Conservation (phyloP, 2,113 vertebrate genomes). For the Bombycilla garrulus region DNA sequence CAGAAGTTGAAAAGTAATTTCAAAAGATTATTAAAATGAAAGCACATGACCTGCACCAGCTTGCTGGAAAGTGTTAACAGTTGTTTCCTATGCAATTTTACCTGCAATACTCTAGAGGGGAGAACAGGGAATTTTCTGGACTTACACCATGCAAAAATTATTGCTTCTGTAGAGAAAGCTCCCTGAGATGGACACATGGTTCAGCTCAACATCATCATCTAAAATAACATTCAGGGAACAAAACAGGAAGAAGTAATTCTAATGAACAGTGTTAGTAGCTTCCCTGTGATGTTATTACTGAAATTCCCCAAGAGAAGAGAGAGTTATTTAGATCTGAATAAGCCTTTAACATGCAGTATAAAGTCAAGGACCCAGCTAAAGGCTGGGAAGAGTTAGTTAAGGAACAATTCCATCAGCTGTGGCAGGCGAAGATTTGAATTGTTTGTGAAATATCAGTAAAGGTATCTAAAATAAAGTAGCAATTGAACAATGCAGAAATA, state of each 20-base stretch:
- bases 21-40: not conserved
- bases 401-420: not conserved
- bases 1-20: not conserved
- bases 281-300: not conserved
- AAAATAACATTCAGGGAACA: not conserved
- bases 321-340: not conserved
- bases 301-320: not conserved
- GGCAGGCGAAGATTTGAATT: not conserved
- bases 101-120: not conserved
- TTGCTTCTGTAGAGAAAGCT: not conserved
- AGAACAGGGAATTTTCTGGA: not conserved
- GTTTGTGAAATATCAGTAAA: not conserved
- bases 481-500: not conserved
- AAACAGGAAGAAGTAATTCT: not conserved
- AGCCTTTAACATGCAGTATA: not conserved
- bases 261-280: not conserved
- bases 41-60: not conserved
- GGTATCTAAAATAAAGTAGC: not conserved
- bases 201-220: not conserved
- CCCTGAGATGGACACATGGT: not conserved
- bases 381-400: not conserved
- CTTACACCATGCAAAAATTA: not conserved
- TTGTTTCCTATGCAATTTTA: not conserved
- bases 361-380: not conserved
- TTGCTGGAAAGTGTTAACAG: not conserved